Base-by-base conservation (phyloP, 2,888 invertebrate species). In the Ptychoptera albimana region DNA sequence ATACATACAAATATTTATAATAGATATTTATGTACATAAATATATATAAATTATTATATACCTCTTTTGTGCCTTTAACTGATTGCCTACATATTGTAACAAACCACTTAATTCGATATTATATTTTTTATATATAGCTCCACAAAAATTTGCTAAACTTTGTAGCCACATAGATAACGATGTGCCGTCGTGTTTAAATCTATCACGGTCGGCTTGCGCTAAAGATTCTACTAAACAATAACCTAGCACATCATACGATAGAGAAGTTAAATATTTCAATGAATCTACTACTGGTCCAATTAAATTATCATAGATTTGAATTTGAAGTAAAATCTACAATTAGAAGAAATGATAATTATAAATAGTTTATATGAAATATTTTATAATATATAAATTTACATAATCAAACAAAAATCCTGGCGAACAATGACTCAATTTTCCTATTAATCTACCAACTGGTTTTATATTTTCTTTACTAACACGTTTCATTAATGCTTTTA, bases 381-480 rank as follows among this genome's bases (percentile, higher is more conserved):
- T 11, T 41, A 29, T 31, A 32, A 16, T 35, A 12, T 41, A 37
- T 32, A 35, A 34, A 30, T 9, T 56, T 54, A 92, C 89, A 63
- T 97, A 96, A 67, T 98, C 96, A 60, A 98, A 96, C 7, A 99
- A 73, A 55, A 92, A 84, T 8, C 88, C 87, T 0, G 99, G 97
- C 37, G 93, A 88, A 42, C 88, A 89, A 61, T 98, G 97, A 23
- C 93, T 91, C 31, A 97, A 70, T 69, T 99, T 99, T 11, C 97
- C 98, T 50, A 99, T 85, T 40, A 87, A 80, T 47, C 98, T 74
- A 1, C 98, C 98, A 48, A 93, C 86, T 2, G 88, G 91, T 63
- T 97, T 98, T 7, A 96, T 91, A 57, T 94, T 98, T 63, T 99
- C 98, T 61, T 98, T 99, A 55, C 93, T 93, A 34, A 92, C 89